A percentile compares a stretch with the other conserved stretches of the same genome.
Conservation (phyloP, 2,113 vertebrate genomes). For the Lutjanus erythropterus region DNA sequence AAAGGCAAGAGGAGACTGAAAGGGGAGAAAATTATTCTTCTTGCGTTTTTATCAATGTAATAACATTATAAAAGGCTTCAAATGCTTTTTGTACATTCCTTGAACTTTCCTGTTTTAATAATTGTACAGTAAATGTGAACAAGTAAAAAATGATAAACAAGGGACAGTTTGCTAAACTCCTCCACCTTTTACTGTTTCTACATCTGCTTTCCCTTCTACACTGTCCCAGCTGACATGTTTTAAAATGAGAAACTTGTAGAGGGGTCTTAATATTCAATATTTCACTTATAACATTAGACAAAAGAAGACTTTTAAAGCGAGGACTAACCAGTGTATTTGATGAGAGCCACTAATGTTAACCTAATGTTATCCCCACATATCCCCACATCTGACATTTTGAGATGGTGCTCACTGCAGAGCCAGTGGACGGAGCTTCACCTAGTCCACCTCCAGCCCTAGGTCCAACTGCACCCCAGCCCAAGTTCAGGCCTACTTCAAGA, state of each 20-base stretch:
- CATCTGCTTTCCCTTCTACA: no score
- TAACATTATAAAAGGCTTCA: slow-evolving; percentile 52
- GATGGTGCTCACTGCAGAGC: no score
- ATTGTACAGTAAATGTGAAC: not conserved
- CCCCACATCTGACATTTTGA: no score
- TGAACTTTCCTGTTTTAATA: not conserved
- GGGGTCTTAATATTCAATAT: no score
- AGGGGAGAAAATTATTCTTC: slow-evolving; percentile 45
- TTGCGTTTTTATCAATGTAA: slow-evolving; percentile 48
- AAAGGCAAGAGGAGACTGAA: slow-evolving; percentile 54
- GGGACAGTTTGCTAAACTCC: not conserved
- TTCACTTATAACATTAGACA: not conserved
- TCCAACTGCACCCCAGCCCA: no score
- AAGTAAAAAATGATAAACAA: not conserved
- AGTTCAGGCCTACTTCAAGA: no score
- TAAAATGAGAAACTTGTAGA: not conserved
- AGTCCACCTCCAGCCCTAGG: no score
- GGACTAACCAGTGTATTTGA: not conserved
- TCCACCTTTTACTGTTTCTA: not conserved
- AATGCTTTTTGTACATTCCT: slow-evolving; percentile 20
- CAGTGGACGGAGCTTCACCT: no score
- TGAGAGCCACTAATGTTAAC: not conserved
- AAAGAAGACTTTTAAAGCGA: not conserved
- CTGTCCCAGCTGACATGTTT: not conserved
- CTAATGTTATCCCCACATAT: no score